Evolutionary conservation across 2,113 vertebrate genomes (phyloP), one percentile per base, ranked within the genome.

Genomic region (Echinops telfairi): DNA sequence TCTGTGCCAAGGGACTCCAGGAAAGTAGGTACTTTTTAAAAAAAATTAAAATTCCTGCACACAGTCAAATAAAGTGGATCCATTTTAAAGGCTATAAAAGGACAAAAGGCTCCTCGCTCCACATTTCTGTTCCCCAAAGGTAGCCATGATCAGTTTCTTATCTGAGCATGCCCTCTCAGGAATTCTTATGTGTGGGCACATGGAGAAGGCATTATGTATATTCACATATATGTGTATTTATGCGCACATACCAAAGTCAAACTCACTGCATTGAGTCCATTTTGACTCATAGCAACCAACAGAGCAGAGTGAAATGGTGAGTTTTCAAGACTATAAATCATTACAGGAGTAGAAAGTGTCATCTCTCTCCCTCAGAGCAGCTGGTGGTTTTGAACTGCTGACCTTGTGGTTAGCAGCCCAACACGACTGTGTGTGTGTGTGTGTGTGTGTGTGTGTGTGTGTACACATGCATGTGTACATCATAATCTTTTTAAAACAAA

Each of bases 111-210:
- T 62, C 77, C 1, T 66, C 68, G 23, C n/a, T 15, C 31, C 31
- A 57, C 38, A 38, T 83, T 88, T 88, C 64, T 83, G 12, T 86
- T 93, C 47, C 29, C 68, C 47, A 78, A 62, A 86, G 77, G 43
- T 89, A n/a, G 33, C 38, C 57, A 12, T 22, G 0, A 27, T 62
- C 77, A 86, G 31, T 57, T 92, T 47, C 31, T 68, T 86, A 78
- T 25, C 73, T 23, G 85, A 64, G 25, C n/a, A 17, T 77, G 29
- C 58, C 27, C 23, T 83, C 64, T 79, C 31, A 40, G n/a, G 53
- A 93, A 78, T 31, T 25, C 89, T 64, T 77, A 77, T 40, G 77
- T 7, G 62, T 6, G 16, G 70, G 40, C 40, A 81, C 38, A 23
- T 20, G 43, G 60, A 53, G 47, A 53, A 53, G 29, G 7, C 23